These are phyloP conservation scores for Reticulitermes lucifugus DNA, from an alignment of 2,888 invertebrate species.

Conservation along the genomic window DNA sequence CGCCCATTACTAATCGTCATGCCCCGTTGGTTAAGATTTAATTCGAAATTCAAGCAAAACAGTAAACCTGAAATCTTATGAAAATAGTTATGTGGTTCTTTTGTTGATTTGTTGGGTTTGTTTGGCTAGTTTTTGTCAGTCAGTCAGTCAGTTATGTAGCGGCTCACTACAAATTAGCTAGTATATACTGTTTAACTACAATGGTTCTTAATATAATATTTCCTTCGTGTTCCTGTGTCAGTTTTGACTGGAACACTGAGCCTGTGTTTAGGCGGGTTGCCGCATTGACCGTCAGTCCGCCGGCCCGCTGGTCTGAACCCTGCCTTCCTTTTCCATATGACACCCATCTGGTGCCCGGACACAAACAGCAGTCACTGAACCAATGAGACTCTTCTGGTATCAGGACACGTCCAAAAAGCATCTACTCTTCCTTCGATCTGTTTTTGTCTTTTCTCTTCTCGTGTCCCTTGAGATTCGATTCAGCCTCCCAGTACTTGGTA, in stretches of 20 bases:
- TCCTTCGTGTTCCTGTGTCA: neutral
- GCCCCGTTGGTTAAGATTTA: no score
- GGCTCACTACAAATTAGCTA: no score
- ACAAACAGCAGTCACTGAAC: neutral
- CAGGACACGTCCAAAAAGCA: conserved; percentile 34
- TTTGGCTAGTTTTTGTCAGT: no score
- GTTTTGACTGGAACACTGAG: neutral
- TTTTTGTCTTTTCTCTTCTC: neutral
- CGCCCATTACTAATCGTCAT: no score
- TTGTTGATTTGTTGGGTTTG: no score
- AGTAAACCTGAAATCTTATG: no score
- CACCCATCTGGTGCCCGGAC: neutral
- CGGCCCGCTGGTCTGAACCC: neutral
- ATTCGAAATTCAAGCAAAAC: no score
- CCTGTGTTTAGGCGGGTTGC: neutral
- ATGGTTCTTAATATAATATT: neutral
- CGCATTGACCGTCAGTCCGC: neutral
- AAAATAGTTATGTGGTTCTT: no score
- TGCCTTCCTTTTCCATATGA: neutral
- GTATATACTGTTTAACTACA: no score
- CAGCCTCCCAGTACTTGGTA: neutral
- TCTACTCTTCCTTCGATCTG: neutral
- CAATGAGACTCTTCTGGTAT: conserved; percentile 33
- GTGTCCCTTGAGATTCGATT: neutral
- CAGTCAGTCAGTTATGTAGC: no score